These are phyloP conservation scores for Poecilia gillii DNA, from an alignment of 2,797 vertebrate species.

Conservation along the genomic window DNA sequence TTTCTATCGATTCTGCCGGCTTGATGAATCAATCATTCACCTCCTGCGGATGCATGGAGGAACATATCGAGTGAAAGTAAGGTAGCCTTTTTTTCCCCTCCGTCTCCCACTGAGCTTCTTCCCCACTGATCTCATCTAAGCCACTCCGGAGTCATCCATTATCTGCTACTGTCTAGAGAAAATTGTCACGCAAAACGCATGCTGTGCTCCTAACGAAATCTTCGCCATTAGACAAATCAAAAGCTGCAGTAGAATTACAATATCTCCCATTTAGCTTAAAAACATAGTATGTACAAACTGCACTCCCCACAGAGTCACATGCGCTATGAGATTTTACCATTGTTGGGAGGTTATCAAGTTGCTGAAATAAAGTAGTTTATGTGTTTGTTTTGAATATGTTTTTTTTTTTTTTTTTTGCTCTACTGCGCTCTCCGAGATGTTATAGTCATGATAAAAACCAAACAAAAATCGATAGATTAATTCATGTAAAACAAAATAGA, in stretches of 20 bases:
- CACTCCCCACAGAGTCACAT: conserved; percentile 7
- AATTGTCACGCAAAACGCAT: conserved; percentile 35
- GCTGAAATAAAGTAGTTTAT: neutral
- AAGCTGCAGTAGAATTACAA: conserved; percentile 22
- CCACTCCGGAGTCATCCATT: conserved; percentile 42
- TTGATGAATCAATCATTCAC: conserved; percentile 71
- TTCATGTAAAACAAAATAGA: neutral
- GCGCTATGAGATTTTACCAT: neutral
- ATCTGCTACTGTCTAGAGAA: conserved; percentile 43
- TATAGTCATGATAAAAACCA: conserved; percentile 19
- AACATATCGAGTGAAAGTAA: conserved; percentile 37
- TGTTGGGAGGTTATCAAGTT: neutral
- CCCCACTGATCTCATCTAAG: conserved; percentile 50
- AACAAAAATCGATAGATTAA: conserved; percentile 27
- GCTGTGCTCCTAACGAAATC: conserved; percentile 15
- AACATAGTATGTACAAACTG: conserved; percentile 5
- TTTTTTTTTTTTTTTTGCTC: neutral
- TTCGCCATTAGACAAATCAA: conserved; percentile 27
- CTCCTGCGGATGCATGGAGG: conserved; percentile 50
- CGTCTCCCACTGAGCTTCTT: conserved; percentile 37
- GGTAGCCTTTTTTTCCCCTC: conserved; percentile 25
- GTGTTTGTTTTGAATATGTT: neutral
- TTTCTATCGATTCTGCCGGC: conserved; percentile 65
- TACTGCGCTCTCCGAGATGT: conserved; percentile 12
- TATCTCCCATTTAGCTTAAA: conserved; percentile 21